phyloP scores from a whole-genome alignment of 2,113 vertebrate genomes.

The Oncorhynchus clarkii region DNA sequence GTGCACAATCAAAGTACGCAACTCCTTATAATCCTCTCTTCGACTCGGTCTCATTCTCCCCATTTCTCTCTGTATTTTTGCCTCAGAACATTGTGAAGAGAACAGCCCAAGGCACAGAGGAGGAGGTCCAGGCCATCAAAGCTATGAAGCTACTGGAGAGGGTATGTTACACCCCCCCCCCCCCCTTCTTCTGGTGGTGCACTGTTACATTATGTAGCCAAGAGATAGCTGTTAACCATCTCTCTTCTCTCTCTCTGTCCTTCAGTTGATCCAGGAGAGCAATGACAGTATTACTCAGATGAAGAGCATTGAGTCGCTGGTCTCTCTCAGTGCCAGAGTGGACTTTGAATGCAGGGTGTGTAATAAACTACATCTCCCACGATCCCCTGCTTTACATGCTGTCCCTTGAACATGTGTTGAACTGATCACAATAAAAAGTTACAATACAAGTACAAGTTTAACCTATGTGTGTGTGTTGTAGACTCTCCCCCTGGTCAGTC shows the following conservation, averaged over 20 bases:
- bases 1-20: background rate
- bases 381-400: background rate
- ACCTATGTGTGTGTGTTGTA: conserved; percentile 41
- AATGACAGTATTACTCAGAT: conserved; percentile 93
- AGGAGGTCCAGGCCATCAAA: conserved; percentile 86
- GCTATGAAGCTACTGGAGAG: conserved; percentile 86
- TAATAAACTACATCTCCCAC: background rate
- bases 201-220: background rate
- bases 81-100: conserved; percentile 94
- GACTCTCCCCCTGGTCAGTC: conserved; percentile 95
- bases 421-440: too few species aligned
- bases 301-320: conserved; percentile 92
- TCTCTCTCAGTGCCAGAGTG: conserved; percentile 89
- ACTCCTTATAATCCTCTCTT: background rate
- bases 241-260: background rate
- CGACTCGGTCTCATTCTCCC: background rate
- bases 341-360: conserved; percentile 95
- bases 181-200: background rate
- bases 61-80: conserved; percentile 6
- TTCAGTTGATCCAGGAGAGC: conserved; percentile 90
- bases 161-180: conserved; percentile 61
- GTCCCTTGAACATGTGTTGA: background rate
- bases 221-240: background rate
- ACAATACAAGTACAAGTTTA: too few species aligned
- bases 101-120: conserved; percentile 79